Evolutionary conservation across 2,113 vertebrate genomes (phyloP).

Genomic region (Sander lucioperca): DNA sequence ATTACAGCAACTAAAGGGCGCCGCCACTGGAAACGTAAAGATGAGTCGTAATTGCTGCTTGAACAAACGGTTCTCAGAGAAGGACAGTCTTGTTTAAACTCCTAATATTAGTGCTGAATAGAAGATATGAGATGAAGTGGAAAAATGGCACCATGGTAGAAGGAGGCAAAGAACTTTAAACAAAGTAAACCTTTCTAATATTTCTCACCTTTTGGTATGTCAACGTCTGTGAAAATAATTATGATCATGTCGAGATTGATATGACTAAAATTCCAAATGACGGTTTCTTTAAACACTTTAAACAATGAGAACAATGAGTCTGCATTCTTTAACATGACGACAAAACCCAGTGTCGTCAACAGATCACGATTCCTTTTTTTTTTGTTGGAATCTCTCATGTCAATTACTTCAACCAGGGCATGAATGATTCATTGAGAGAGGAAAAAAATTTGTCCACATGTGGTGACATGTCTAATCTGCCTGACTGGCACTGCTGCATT

Average conservation of each 20-base stretch:
- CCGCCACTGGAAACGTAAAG: no score
- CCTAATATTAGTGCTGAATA: not conserved
- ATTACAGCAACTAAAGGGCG: no score
- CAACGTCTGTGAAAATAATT: not conserved
- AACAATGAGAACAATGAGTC: not conserved
- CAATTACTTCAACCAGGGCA: constrained; percentile 8
- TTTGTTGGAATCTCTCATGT: not conserved
- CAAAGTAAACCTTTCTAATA: not conserved
- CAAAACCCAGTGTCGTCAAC: not conserved
- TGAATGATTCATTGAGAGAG: constrained; percentile 75
- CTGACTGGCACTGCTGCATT: constrained; percentile 36
- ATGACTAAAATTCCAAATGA: not conserved
- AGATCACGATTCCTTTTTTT: not conserved
- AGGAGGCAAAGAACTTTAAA: not conserved
- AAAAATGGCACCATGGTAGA: not conserved
- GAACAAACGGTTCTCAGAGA: no score
- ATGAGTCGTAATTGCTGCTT: no score
- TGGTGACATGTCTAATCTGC: constrained; percentile 65
- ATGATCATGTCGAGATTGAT: not conserved
- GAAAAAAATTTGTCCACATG: constrained; percentile 67
- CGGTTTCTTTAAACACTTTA: not conserved
- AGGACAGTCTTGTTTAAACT: no score
- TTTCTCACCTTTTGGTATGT: not conserved
- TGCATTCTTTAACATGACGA: not conserved
- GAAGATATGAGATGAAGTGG: not conserved